Evolutionary conservation across 2,797 vertebrate genomes (phyloP).

Genomic region (Acrocephalus scirpaceus): DNA sequence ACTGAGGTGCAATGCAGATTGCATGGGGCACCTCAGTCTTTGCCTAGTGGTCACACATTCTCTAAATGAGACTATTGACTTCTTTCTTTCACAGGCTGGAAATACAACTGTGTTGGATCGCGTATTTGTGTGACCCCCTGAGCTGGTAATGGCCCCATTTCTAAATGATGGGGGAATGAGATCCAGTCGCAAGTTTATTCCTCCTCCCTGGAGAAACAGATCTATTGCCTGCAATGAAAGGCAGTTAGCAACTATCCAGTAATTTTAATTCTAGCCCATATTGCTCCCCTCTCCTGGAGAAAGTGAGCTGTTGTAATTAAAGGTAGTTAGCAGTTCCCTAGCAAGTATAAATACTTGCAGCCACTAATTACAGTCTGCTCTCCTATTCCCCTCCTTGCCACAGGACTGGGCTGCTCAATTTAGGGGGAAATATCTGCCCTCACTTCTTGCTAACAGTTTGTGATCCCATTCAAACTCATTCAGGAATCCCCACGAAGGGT

Average conservation of each 20-base stretch:
- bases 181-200: slow-evolving; percentile 29
- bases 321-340: slow-evolving; percentile 49
- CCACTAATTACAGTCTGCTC: slow-evolving; percentile 57
- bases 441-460: neutral
- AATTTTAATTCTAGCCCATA: slow-evolving; percentile 61
- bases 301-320: slow-evolving; percentile 61
- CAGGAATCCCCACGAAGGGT: neutral
- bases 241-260: slow-evolving; percentile 18
- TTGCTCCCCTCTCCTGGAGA: slow-evolving; percentile 39
- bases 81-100: neutral
- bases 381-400: neutral
- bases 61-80: slow-evolving; percentile 34
- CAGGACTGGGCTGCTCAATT: neutral
- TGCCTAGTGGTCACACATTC: neutral
- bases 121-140: slow-evolving; percentile 21
- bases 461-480: slow-evolving; percentile 8
- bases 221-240: slow-evolving; percentile 45
- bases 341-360: slow-evolving; percentile 52
- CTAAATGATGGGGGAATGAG: slow-evolving; percentile 14
- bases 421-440: neutral
- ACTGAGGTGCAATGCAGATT: neutral
- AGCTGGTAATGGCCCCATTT: slow-evolving; percentile 36
- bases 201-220: slow-evolving; percentile 44
- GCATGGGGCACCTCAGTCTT: neutral
- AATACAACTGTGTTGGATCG: neutral